Base-by-base conservation (phyloP, 2,888 invertebrate genomes). In the Diaphora mendica region DNA sequence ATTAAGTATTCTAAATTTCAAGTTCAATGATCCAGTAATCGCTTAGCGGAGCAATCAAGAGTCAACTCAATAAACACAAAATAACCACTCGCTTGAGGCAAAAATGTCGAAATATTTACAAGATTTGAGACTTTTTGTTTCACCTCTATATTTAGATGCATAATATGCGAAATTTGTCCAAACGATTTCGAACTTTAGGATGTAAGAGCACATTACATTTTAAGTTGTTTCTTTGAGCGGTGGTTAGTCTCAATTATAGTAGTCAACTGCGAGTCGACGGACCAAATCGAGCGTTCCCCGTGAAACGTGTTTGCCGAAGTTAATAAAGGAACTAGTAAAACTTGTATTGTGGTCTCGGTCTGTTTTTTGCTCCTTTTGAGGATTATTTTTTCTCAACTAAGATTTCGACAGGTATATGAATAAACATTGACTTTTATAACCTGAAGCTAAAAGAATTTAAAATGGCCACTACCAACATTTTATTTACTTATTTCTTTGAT, bases 71-170 rank as follows among this genome's bases (percentile, higher is more conserved):
- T 91, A 92, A 92, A 91, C 89, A 91, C 90, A 90, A 92, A 92
- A 92, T 90, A 92, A 92, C 91, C 86, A 91, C 86, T 89, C 82
- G 91, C 90, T 87, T 80, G 88, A 86, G 86, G 92, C 91, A 88
- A 91, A 92, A 91, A 92, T 92, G 91, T 90, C 90, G 91, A 92
- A 93, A 92, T 93, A 89, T 93, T 93, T 92, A 93, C 90, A 89
- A 91, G 91, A 88, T 88, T 86, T 82, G 79, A 89, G 86, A 88
- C 90, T 91, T 93, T 93, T 93, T 92, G 90, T 90, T 91, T 91
- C 86, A 85, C 80, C 86, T 86, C 88, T 90, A 90, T 89, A 91
- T 91, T 91, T 89, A 89, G 87, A 83, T 82, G 79, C 79, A 80
- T 85, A 87, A 87, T 86, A 82, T 87, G 86, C 85, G 76, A 86